Evolutionary conservation across 2,113 vertebrate genomes (phyloP).

Genomic region (Mustelus asterias): DNA sequence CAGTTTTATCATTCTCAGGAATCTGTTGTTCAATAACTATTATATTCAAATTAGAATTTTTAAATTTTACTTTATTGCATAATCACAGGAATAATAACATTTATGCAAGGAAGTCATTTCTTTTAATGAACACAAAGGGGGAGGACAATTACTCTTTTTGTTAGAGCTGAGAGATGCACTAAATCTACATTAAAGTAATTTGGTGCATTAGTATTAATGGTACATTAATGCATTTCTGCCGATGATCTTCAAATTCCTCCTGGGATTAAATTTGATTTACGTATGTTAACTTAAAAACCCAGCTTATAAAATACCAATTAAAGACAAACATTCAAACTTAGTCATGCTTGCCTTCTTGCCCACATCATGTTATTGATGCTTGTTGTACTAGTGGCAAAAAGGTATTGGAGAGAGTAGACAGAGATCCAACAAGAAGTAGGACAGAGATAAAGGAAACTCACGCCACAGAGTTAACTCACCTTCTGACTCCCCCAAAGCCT

Average conservation of each 20-base stretch:
- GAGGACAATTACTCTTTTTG: slow-evolving; percentile 30
- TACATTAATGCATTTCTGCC: slow-evolving; percentile 24
- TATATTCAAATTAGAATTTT: slow-evolving; percentile 34
- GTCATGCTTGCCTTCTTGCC: background rate
- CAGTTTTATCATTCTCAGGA: slow-evolving; percentile 18
- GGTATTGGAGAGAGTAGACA: background rate
- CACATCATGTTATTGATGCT: background rate
- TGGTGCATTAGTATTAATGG: slow-evolving; percentile 29
- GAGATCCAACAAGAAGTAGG: background rate
- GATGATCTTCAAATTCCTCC: background rate
- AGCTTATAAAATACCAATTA: slow-evolving; percentile 17
- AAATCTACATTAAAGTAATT: slow-evolving; percentile 35
- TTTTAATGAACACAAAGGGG: slow-evolving; percentile 35
- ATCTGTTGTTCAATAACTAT: slow-evolving; percentile 33
- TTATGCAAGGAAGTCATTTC: slow-evolving; percentile 31
- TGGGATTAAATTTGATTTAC: slow-evolving; percentile 33
- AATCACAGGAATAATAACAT: slow-evolving; percentile 34
- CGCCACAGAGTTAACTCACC: no score
- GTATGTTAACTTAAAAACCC: slow-evolving; percentile 32
- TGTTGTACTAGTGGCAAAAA: background rate
- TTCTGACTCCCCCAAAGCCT: no score
- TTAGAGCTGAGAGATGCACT: slow-evolving; percentile 12
- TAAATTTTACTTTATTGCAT: slow-evolving; percentile 31
- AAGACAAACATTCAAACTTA: slow-evolving; percentile 16
- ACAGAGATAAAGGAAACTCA: background rate